Evolutionary conservation across 2,888 invertebrate species (phyloP).

Genomic region (Meganola albula): DNA sequence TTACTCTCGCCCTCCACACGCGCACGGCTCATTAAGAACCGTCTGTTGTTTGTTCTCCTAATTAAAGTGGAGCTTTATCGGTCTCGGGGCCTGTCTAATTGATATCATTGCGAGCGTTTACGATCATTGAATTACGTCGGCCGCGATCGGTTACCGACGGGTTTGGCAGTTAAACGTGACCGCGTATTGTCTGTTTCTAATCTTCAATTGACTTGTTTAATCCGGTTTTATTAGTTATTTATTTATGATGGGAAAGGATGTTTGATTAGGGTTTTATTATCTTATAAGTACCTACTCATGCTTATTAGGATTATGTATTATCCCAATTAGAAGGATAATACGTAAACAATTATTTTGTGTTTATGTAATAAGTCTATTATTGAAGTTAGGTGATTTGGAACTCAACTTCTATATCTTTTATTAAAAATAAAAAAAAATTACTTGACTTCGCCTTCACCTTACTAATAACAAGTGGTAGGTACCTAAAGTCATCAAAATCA

Average conservation of each 20-base stretch:
- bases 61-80: conserved; percentile 76
- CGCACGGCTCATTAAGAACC: conserved; percentile 73
- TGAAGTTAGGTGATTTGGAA: no score
- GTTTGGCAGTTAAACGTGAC: conserved; percentile 68
- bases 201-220: conserved; percentile 71
- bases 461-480: no score
- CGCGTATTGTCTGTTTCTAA: conserved; percentile 67
- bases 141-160: conserved; percentile 64
- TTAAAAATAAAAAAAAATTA: no score
- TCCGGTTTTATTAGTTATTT: conserved; percentile 71
- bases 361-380: no score
- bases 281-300: no score
- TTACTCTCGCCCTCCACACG: conserved; percentile 68
- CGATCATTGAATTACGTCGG: conserved; percentile 73
- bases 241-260: conserved; percentile 53
- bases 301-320: no score
- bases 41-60: conserved; percentile 77
- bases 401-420: no score
- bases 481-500: no score
- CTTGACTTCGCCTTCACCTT: no score
- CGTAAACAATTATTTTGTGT: no score
- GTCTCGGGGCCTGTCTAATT: conserved; percentile 69
- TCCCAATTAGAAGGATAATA: no score
- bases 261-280: conserved; percentile 23
- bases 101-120: conserved; percentile 76